Base-by-base conservation (phyloP, 2,888 invertebrate species). In the Parochlus steinenii region DNA sequence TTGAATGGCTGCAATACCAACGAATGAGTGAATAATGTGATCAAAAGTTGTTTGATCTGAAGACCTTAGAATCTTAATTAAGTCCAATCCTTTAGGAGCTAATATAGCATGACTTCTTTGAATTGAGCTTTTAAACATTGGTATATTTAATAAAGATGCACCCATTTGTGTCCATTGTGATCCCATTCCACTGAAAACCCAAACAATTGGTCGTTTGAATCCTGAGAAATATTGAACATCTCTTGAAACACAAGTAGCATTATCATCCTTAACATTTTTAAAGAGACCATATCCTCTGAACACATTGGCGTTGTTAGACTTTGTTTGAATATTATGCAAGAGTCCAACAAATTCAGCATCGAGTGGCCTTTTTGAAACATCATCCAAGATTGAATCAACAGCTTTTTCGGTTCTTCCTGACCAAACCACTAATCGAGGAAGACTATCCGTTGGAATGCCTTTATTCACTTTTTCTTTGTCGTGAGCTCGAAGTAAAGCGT, bases 101-200 rank as follows among this genome's bases (percentile, higher is more conserved):
- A 78, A 53, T 5, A 64, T 54, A 39, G 55, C 54, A 42, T 65
- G 64, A 29, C 68, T 67, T 41, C 58, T 29, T 40, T 69, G 54
- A 44, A 83, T 71, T 25, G 79, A 71, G 29, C 69, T 62, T 34
- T 69, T 65, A 52, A 85, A 82, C 8, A 67, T 55, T 0, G 76
- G 74, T 16, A 83, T 61, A 43, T 64, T 58, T 68, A 83, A 69
- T 39, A 85, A 65, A 37, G 71, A 63, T 8, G 64, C 60, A 15
- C 75, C 83, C 79, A 85, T 81, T 38, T 74, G 74, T 11, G 71
- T 58, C 81, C 82, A 83, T 49, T 82, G 80, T 0, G 77, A 73
- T 6, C 81, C 80, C 78, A 86, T 78, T 28, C 85, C 85, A 25
- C 85, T 78, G 60, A 83, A 87, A 33, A 83, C 70, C 52, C 76